Percentiles rank a stretch among this genome's conserved stretches.
These are phyloP conservation scores for Pomacea maculata DNA, from an alignment of 1,140 invertebrate genomes.

Conservation along the genomic window DNA sequence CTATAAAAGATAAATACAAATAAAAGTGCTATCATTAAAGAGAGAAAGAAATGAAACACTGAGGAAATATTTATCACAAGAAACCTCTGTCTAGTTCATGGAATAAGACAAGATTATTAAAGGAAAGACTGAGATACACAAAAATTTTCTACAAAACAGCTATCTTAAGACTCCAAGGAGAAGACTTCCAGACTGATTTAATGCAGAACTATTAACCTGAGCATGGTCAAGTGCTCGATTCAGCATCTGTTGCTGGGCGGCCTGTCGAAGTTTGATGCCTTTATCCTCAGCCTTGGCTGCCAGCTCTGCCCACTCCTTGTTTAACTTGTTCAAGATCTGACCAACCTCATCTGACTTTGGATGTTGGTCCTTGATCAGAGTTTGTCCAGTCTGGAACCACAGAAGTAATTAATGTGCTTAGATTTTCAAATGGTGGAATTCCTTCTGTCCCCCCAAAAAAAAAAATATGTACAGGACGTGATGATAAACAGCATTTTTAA, in stretches of 20 bases:
- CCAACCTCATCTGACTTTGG: slow-evolving; percentile 92
- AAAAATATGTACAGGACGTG: neutral
- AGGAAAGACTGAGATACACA: too few relatives aligned
- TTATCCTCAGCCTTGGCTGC: slow-evolving; percentile 81
- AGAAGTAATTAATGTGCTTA: neutral
- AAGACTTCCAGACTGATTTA: neutral
- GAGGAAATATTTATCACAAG: too few relatives aligned
- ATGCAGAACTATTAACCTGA: slow-evolving; percentile 38
- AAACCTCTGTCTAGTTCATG: too few relatives aligned
- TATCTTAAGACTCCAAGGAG: neutral
- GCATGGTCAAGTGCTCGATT: slow-evolving; percentile 88
- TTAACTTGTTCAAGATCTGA: slow-evolving; percentile 88
- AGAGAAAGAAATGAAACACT: too few relatives aligned
- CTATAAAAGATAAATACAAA: slow-evolving; percentile 24
- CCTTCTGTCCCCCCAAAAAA: neutral
- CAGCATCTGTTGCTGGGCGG: slow-evolving; percentile 80
- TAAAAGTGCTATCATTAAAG: neutral
- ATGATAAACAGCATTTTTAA: too few relatives aligned
- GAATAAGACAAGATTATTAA: neutral
- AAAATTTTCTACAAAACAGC: too few relatives aligned
- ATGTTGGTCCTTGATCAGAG: slow-evolving; percentile 95
- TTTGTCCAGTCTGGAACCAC: slow-evolving; percentile 83
- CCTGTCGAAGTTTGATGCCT: slow-evolving; percentile 82
- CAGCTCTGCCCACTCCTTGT: slow-evolving; percentile 89
- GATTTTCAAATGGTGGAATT: neutral